Evolutionary conservation across 2,888 invertebrate species (phyloP), one percentile per base, ranked within the genome.

Genomic region (Anthophora plumipes): DNA sequence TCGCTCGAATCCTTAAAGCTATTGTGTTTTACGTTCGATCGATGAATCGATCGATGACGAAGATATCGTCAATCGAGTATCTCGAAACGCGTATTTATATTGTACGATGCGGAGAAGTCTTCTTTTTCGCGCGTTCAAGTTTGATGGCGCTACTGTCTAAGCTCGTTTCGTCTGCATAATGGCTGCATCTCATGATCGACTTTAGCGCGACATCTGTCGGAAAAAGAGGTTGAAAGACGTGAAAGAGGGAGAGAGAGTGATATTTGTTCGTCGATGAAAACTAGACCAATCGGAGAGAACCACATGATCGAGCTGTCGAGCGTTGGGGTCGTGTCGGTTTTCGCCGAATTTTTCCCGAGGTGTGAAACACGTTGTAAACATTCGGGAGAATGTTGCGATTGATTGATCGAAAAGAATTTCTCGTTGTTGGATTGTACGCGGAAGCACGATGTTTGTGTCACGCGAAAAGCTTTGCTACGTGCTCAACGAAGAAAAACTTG

Each of bases 381-480:
- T 6, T 31, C n/a, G 11, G 43, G 22, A 72, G 43, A 11, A 69
- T 60, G 74, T 70, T 11, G 73, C 54, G 46, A 17, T 4, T 41
- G 17, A 4, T 9, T 25, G 31, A 6, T 31, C 78, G 54, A n/a
- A 43, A 9, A 5, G 22, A 31, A 17, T 9, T 9, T 5, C 12
- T 37, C 14, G n/a, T 55, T 0, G 7, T n/a, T 20, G 37, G 7
- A 50, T 22, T 37, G 2, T 3, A 50, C 9, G 55, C 12, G 41
- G 39, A 60, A 54, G 20, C 50, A n/a, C 43, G 46, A 80, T 80
- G 74, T 1, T 64, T 31, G 50, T 60, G 89, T 76, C 83, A 79
- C 81, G 86, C 63, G 67, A 74, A 14, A 85, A 83, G 67, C 74
- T 79, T 50, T 79, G 80, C 52, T 88, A 77, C 69, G 46, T 71